A percentile compares a stretch with the other conserved stretches of the same genome.
Conservation (phyloP, 2,797 vertebrate species). For the Halcyon leucocephala region DNA sequence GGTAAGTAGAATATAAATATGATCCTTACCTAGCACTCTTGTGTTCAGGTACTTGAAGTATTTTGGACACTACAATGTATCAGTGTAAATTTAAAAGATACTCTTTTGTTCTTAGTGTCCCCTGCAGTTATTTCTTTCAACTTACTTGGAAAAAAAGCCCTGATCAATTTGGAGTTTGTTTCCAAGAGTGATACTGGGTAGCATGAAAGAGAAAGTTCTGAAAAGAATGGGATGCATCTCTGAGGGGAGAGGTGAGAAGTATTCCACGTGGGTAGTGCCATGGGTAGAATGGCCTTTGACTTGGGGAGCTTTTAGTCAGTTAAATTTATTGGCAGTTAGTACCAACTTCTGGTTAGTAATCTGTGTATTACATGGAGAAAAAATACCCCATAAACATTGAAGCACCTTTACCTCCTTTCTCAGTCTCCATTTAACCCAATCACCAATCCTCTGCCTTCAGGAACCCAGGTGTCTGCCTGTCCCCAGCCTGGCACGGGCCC, state of each 20-base stretch:
- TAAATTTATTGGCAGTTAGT: not conserved
- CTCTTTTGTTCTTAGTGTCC: not conserved
- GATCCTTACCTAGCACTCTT: too few relatives aligned
- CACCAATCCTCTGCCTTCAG: not conserved
- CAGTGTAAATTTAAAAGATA: not conserved
- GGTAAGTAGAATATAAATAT: not conserved
- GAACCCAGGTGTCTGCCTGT: too few relatives aligned
- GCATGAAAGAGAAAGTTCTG: not conserved
- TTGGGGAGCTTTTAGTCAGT: not conserved
- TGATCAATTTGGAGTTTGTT: not conserved
- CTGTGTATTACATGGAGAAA: fast-evolving
- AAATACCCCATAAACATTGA: not conserved
- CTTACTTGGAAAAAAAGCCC: not conserved
- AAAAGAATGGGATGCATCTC: not conserved
- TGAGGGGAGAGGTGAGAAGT: not conserved
- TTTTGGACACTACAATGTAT: not conserved
- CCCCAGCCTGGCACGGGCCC: too few relatives aligned
- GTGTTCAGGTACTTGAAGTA: too few relatives aligned
- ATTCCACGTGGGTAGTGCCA: fast-evolving
- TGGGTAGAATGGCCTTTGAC: not conserved
- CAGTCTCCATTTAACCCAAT: not conserved
- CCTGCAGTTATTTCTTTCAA: not conserved
- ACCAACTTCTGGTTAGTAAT: not conserved
- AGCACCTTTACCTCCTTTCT: not conserved
- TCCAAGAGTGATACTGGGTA: not conserved